phyloP scores from a whole-genome alignment of 2,113 vertebrate species.

The Tenebrosternarchus preto region DNA sequence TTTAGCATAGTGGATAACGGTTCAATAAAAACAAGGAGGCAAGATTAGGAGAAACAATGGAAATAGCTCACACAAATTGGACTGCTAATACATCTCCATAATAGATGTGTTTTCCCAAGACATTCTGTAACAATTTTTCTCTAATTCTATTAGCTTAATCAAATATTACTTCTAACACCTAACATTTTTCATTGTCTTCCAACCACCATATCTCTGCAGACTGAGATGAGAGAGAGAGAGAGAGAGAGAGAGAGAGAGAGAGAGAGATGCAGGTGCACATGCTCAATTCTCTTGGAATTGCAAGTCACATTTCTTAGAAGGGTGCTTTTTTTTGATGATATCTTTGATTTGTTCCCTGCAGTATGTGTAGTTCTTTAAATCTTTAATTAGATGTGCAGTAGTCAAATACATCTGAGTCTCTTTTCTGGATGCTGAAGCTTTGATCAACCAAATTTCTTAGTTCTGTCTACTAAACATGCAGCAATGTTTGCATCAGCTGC shows the following conservation, averaged over 20 bases:
- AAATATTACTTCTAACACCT: slow-evolving; percentile 68
- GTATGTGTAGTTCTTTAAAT: slow-evolving; percentile 66
- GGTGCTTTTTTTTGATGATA: not conserved
- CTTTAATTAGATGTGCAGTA: slow-evolving; percentile 48
- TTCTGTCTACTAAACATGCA: slow-evolving; percentile 45
- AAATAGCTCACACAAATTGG: slow-evolving; percentile 61
- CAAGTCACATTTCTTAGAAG: slow-evolving; percentile 3
- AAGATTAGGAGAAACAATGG: slow-evolving; percentile 48
- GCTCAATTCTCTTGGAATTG: not conserved
- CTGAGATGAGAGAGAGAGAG: slow-evolving; percentile 18
- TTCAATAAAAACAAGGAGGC: slow-evolving; percentile 47
- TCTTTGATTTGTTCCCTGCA: slow-evolving; percentile 21
- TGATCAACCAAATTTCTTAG: not conserved
- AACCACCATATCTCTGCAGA: slow-evolving; percentile 57
- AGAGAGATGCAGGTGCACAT: slow-evolving; percentile 46
- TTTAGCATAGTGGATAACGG: slow-evolving; percentile 6
- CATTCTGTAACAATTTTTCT: slow-evolving; percentile 66
- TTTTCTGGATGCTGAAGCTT: slow-evolving; percentile 54
- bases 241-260: slow-evolving; percentile 15
- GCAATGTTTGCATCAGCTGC: slow-evolving; percentile 41
- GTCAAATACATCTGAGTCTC: slow-evolving; percentile 61
- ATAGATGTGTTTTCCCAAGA: slow-evolving; percentile 69
- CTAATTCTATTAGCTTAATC: slow-evolving; percentile 69
- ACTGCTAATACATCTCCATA: slow-evolving; percentile 64
- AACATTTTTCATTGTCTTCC: slow-evolving; percentile 71